phyloP scores from a whole-genome alignment of 2,888 invertebrate genomes.

The Drosophila rubida region DNA sequence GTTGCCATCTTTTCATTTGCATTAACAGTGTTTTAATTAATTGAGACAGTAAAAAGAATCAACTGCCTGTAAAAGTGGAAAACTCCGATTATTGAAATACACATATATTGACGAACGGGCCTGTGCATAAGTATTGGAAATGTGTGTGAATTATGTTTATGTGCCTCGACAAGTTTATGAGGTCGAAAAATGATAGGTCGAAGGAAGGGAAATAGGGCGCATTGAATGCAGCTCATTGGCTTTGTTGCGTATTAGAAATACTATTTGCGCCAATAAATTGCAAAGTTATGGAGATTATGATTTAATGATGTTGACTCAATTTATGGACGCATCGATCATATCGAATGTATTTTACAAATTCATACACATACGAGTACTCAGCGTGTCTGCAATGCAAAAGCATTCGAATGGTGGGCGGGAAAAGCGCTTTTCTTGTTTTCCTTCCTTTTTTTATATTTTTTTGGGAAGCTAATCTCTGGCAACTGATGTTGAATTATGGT shows the following conservation, averaged over 20 bases:
- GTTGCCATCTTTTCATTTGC: too few relatives aligned
- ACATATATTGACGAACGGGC: too few relatives aligned
- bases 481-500: slow-evolving; percentile 1
- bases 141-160: not conserved
- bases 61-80: too few relatives aligned
- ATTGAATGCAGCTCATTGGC: not conserved
- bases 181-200: not conserved
- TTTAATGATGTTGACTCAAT: not conserved
- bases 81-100: too few relatives aligned
- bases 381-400: not conserved
- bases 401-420: too few relatives aligned
- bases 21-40: too few relatives aligned
- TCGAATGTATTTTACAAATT: not conserved
- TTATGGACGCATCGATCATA: not conserved
- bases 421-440: not conserved
- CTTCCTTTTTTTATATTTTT: too few relatives aligned
- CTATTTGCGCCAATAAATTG: not conserved
- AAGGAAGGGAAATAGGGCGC: not conserved
- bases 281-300: not conserved
- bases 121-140: too few relatives aligned
- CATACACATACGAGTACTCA: not conserved
- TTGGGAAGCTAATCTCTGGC: not conserved
- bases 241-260: not conserved
- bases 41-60: too few relatives aligned
- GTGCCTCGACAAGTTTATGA: not conserved